Base-by-base conservation (phyloP, 2,797 vertebrate species). In the Anabas testudineus region DNA sequence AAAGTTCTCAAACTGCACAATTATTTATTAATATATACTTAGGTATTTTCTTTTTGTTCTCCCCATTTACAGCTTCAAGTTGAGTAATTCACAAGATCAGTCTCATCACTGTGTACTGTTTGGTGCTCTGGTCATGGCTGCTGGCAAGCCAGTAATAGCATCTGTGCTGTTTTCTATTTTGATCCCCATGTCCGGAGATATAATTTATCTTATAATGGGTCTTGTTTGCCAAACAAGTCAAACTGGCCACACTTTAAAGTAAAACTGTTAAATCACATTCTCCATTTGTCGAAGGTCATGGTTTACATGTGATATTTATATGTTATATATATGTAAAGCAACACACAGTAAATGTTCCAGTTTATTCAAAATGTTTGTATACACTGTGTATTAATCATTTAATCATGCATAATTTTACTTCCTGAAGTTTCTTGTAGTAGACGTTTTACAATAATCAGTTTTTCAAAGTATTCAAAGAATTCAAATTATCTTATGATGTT, bases 41-140 rank as follows among this genome's bases (percentile, higher is more conserved):
- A 73, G 9, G 7, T 26, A 46, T 45, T 24, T 1, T 48, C 1
- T 49, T 63, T n/a, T n/a, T n/a, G n/a, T 37, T 54, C 8, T 67
- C 10, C 4, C 52, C 3, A 7, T 43, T 73, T 34, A 41, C 66
- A 72, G 46, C n/a, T 51, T 85, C 87, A 14, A 72, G 59, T 55
- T 83, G 78, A 75, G 65, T 70, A 5, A 65, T 24, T 30, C 68
- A 70, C 19, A 76, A 61, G 14, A 78, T 58, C 54, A 80, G 82
- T 16, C 22, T 89, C 16, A 0, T 81, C 57, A 77, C 69, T 1
- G 71, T 86, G 19, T 55, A 22, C 21, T 58, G 68, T 48, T 39
- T 89, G 55, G 55, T 63, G 1, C 22, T 67, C 1, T 12, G 86
- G 34, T 83, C 87, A 19, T 75, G 74, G 80, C 58, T 87, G 18